Evolutionary conservation across 2,113 vertebrate species (phyloP).

Genomic region (Girardinichthys multiradiatus): DNA sequence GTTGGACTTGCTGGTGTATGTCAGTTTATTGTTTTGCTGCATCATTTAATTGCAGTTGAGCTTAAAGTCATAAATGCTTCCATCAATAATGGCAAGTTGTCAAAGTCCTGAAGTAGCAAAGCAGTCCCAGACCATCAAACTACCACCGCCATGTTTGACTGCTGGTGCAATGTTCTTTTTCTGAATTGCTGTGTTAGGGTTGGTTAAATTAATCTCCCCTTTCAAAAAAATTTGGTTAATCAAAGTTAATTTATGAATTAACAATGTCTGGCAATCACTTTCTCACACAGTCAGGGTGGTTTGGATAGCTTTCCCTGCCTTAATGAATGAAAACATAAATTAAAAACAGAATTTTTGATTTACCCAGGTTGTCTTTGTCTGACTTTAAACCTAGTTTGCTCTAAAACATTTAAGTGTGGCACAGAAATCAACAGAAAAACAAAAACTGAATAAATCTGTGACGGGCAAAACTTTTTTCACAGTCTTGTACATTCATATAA

Average conservation of each 20-base stretch:
- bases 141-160: background rate
- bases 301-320: background rate
- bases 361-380: background rate
- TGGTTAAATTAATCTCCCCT: background rate
- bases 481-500: too few species aligned
- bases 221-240: background rate
- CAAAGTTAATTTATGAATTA: background rate
- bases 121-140: background rate
- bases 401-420: background rate
- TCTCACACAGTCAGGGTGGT: background rate
- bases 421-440: too few species aligned
- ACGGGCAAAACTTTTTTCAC: too few species aligned
- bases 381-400: too few species aligned
- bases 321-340: background rate
- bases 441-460: too few species aligned
- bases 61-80: background rate
- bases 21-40: background rate
- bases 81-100: background rate
- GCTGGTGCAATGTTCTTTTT: background rate
- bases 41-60: background rate
- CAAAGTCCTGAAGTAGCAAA: background rate
- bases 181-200: background rate
- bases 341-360: background rate
- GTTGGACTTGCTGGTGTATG: background rate
- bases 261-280: background rate